Conservation (phyloP, 2,888 invertebrate species). For the Meliscaeva auricollis region DNA sequence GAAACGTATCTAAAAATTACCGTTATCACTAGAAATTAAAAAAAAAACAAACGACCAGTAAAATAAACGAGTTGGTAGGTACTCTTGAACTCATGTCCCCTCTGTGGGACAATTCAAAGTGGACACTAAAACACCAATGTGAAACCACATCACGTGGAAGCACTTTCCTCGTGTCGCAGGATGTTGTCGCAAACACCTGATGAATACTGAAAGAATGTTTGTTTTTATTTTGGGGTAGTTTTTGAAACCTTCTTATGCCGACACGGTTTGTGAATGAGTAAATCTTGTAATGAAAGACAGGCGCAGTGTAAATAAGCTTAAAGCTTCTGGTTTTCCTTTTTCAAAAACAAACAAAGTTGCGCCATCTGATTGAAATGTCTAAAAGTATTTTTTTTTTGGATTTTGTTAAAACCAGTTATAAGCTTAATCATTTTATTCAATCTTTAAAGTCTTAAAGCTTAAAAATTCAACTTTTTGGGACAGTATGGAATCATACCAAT, state of each 20-base stretch:
- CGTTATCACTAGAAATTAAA: background rate
- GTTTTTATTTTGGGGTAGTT: slow-evolving; percentile 36
- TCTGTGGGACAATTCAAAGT: slow-evolving; percentile 42
- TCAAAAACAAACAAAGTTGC: background rate
- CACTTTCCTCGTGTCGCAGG: slow-evolving; percentile 70
- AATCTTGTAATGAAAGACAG: background rate
- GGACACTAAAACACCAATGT: slow-evolving; percentile 45
- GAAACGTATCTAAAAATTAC: background rate
- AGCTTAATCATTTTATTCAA: background rate
- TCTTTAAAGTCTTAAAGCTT: no score
- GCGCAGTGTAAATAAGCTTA: slow-evolving; percentile 17
- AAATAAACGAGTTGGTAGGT: background rate
- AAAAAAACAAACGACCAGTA: background rate
- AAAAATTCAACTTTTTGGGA: no score
- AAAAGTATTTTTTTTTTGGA: background rate
- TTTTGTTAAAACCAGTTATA: background rate
- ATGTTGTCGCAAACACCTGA: slow-evolving; percentile 75
- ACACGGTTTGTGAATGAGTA: background rate
- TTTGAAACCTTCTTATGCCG: slow-evolving; percentile 10
- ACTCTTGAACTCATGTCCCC: slow-evolving; percentile 34
- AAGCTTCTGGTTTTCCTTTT: slow-evolving; percentile 11
- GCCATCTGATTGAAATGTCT: slow-evolving; percentile 7
- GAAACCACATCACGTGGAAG: slow-evolving; percentile 65
- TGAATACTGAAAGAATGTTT: slow-evolving; percentile 70
- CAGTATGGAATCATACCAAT: no score